Percentiles rank a stretch among this genome's conserved stretches.
Conservation (phyloP, 2,888 invertebrate species). For the Xanthia togata region DNA sequence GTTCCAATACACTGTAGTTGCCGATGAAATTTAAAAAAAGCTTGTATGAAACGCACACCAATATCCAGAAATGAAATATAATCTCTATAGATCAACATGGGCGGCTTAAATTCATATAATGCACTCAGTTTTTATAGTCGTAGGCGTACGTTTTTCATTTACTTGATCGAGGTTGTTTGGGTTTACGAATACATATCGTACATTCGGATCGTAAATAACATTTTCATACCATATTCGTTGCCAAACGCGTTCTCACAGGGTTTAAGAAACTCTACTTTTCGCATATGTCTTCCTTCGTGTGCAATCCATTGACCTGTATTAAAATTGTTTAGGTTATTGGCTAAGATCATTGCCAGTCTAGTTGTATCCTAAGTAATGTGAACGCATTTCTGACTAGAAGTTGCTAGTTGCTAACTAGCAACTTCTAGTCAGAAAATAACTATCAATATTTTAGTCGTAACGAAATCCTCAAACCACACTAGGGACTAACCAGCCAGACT, state of each 20-base stretch:
- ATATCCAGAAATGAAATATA: conserved; percentile 19
- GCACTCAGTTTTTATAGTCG: conserved; percentile 11
- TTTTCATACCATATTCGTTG: conserved; percentile 36
- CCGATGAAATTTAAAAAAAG: no score
- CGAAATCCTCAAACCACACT: neutral
- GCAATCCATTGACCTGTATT: neutral
- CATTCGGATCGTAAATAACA: conserved; percentile 29
- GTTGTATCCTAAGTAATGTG: neutral
- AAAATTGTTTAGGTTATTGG: conserved; percentile 3
- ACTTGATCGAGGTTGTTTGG: conserved; percentile 19
- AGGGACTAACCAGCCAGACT: neutral
- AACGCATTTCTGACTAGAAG: neutral
- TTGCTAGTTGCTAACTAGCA: neutral
- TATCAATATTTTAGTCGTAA: conserved; percentile 1
- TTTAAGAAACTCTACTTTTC: conserved; percentile 30
- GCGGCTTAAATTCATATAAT: neutral
- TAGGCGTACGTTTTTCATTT: conserved; percentile 14
- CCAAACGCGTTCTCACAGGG: conserved; percentile 35
- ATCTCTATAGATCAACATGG: conserved; percentile 4
- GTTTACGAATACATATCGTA: conserved; percentile 10
- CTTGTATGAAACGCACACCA: neutral
- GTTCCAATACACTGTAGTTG: neutral
- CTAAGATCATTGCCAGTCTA: neutral
- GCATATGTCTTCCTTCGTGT: neutral
- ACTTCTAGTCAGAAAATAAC: no score